Evolutionary conservation across 1,140 invertebrate genomes (phyloP).

Genomic region (Chironomus striatipennis): DNA sequence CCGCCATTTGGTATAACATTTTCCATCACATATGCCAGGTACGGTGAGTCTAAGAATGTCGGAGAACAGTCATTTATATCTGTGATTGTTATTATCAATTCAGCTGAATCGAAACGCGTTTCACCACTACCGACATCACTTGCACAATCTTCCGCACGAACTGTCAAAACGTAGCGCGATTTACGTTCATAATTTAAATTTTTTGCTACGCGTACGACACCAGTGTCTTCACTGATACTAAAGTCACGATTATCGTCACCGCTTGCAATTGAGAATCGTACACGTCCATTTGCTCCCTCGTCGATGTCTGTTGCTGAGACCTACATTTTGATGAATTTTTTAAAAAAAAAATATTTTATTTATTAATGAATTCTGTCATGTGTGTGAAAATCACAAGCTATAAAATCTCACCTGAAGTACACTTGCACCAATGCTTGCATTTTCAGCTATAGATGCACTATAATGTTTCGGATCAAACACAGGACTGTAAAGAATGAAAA

Average conservation of each 20-base stretch:
- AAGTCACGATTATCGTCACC: constrained; percentile 88
- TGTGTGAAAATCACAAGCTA: no score
- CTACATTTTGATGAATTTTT: constrained; percentile 43
- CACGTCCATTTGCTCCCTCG: constrained; percentile 76
- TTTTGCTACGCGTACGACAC: constrained; percentile 79
- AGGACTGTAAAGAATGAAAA: constrained; percentile 46
- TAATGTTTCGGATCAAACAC: constrained; percentile 83
- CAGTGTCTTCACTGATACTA: constrained; percentile 80
- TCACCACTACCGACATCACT: constrained; percentile 48
- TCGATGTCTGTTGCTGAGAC: constrained; percentile 88
- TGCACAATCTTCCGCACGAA: constrained; percentile 83
- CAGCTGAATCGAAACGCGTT: constrained; percentile 54
- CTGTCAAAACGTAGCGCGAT: constrained; percentile 68
- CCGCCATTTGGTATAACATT: constrained; percentile 69
- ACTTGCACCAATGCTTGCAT: constrained; percentile 85
- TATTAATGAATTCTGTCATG: constrained; percentile 20
- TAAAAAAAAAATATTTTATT: constrained; percentile 17
- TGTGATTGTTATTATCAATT: constrained; percentile 56
- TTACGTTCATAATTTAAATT: constrained; percentile 87
- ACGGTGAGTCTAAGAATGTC: constrained; percentile 82
- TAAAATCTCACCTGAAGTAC: constrained; percentile 61
- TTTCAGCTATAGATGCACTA: constrained; percentile 78
- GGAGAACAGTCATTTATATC: constrained; percentile 95
- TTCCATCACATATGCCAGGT: constrained; percentile 87
- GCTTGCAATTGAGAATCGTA: constrained; percentile 77